Evolutionary conservation across 2,113 vertebrate species (phyloP), one percentile per base, ranked within the genome.

Genomic region (Pipa parva): DNA sequence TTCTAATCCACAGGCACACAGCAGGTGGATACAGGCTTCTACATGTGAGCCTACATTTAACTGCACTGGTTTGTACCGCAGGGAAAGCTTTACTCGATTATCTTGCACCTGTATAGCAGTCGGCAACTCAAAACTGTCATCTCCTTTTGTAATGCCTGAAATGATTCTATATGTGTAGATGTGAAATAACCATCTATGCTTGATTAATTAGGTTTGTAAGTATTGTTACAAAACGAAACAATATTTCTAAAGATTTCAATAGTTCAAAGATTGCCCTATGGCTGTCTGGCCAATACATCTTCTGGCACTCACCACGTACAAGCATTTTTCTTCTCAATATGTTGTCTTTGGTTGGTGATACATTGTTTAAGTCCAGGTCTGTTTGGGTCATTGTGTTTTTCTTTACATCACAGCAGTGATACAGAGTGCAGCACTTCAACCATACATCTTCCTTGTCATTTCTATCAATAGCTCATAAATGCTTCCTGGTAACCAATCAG

Each of bases 201-300:
- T 90, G 87, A 89, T 90, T 89, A 89, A 91, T 89, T 89, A 85
- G 80, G 84, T 89, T 89, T 89, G 85, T 89, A 89, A 84, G 82
- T 81, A 91, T 90, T 91, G 87, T 90, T 85, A 77, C 77, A 77
- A 80, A 84, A 89, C 83, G 71, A 82, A 85, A 86, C 85, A 88
- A 89, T 89, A 89, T 89, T 89, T 88, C 88, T 89, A 89, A 88
- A 86, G 88, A 84, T 83, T 88, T 90, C 84, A 87, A 89, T 88
- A 87, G 85, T 89, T 90, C 87, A 90, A 88, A 89, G 86, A 83
- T 87, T 89, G 87, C 87, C 89, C 87, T 89, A 81, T 89, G 85
- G 85, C 86, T 70, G 56, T 65, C 78, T 76, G 77, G 77, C 83
- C 85, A 90, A 89, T 89, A 89, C 79, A 91, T 90, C 87, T 89